Percentiles rank a stretch among this genome's conserved stretches.
Evolutionary conservation across 2,113 vertebrate genomes (phyloP).

Genomic region (Neomonachus schauinslandi): DNA sequence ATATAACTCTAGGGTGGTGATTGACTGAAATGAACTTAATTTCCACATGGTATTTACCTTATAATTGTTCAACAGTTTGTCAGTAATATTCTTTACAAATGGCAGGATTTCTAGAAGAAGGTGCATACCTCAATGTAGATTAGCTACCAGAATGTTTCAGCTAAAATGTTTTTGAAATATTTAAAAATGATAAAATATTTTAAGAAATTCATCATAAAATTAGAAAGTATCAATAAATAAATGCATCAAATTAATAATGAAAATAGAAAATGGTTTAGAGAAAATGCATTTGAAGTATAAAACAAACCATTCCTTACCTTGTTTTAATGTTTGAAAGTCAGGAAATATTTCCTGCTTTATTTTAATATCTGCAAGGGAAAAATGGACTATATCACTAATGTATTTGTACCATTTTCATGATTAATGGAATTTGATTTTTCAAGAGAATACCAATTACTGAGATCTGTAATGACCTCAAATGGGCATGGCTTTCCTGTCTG

Average conservation of each 20-base stretch:
- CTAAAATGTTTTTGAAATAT: constrained; percentile 62
- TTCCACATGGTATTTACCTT: constrained; percentile 76
- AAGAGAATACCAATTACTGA: background rate
- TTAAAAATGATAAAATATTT: constrained; percentile 60
- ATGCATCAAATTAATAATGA: constrained; percentile 46
- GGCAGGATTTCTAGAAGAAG: background rate
- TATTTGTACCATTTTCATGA: background rate
- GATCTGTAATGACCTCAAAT: background rate
- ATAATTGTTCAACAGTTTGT: constrained; percentile 70
- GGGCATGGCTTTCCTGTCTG: background rate
- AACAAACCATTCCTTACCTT: constrained; percentile 27
- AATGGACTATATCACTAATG: background rate
- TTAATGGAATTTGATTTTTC: background rate
- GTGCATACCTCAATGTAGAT: constrained; percentile 4
- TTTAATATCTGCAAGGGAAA: background rate
- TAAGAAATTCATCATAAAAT: background rate
- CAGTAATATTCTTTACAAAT: constrained; percentile 14
- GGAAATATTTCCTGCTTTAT: background rate
- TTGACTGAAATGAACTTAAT: constrained; percentile 66
- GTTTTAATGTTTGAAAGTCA: constrained; percentile 28
- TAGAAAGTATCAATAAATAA: constrained; percentile 59
- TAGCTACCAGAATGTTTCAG: constrained; percentile 54
- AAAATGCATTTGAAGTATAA: constrained; percentile 44
- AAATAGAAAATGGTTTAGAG: constrained; percentile 30
- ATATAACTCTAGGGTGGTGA: constrained; percentile 2